phyloP scores from a whole-genome alignment of 2,888 invertebrate species.

The Agonum fuliginosum region DNA sequence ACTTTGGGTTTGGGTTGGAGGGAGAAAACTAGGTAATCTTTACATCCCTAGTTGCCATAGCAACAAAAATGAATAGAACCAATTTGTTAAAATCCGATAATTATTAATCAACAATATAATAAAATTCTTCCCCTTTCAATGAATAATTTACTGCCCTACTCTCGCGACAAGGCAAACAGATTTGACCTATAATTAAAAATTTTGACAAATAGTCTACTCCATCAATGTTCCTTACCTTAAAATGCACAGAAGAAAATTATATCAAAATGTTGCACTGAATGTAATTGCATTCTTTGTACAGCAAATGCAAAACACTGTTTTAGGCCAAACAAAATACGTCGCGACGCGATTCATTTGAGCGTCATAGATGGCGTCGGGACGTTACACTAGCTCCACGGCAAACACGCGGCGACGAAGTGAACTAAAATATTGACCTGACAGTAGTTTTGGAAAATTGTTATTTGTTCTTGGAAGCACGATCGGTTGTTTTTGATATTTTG shows the following conservation, averaged over 20 bases:
- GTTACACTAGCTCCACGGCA: slow-evolving; percentile 16
- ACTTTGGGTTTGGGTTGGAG: slow-evolving; percentile 46
- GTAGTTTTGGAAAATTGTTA: slow-evolving; percentile 29
- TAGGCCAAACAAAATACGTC: slow-evolving; percentile 58
- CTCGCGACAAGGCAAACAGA: neutral
- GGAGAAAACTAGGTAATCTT: slow-evolving; percentile 54
- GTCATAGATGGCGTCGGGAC: slow-evolving; percentile 42
- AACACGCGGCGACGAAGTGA: neutral
- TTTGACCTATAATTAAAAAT: slow-evolving; percentile 41
- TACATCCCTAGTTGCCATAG: slow-evolving; percentile 51
- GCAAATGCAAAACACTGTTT: slow-evolving; percentile 51
- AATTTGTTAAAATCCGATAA: slow-evolving; percentile 21
- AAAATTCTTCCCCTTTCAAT: neutral
- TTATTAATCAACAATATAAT: neutral
- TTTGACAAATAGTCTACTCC: no score
- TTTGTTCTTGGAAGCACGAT: slow-evolving; percentile 18
- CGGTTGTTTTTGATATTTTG: neutral
- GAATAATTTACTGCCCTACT: slow-evolving; percentile 18
- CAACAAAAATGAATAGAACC: slow-evolving; percentile 51
- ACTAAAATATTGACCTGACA: slow-evolving; percentile 52
- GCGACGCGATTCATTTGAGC: slow-evolving; percentile 51
- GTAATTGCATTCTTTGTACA: slow-evolving; percentile 27
- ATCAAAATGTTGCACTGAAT: slow-evolving; percentile 12
- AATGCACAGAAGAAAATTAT: slow-evolving; percentile 22
- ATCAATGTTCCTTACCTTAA: slow-evolving; percentile 50